A percentile compares a stretch with the other conserved stretches of the same genome.
These are phyloP conservation scores for Sinella curviseta DNA, from an alignment of 1,140 invertebrate genomes.

Conservation along the genomic window DNA sequence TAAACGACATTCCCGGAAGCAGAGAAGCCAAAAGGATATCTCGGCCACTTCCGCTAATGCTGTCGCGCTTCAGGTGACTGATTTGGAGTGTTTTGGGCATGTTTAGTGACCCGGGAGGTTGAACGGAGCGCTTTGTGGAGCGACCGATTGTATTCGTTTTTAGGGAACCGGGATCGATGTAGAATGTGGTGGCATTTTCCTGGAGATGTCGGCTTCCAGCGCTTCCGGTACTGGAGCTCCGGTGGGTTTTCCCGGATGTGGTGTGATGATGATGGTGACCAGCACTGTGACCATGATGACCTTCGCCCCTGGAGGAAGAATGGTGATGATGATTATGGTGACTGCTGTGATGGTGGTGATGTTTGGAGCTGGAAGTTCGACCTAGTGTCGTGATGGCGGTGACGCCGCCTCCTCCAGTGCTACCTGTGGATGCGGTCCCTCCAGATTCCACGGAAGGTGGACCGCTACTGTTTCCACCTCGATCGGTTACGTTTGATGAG, in stretches of 20 bases:
- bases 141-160: slow-evolving; percentile 1
- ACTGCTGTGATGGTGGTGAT: neutral
- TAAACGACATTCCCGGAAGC: slow-evolving; percentile 12
- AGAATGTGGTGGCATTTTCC: neutral
- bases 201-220: neutral
- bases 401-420: neutral
- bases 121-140: slow-evolving; percentile 31
- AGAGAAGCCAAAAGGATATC: neutral
- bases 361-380: neutral
- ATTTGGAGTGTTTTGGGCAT: slow-evolving; percentile 32
- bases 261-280: no score
- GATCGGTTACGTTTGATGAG: slow-evolving; percentile 24
- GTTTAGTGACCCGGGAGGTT: slow-evolving; percentile 33
- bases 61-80: neutral
- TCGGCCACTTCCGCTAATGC: no score
- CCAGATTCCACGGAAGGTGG: neutral
- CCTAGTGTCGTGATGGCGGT: neutral
- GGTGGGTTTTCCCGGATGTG: neutral
- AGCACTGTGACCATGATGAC: neutral
- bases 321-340: slow-evolving; percentile 13
- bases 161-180: neutral
- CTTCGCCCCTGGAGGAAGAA: no score
- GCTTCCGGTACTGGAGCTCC: slow-evolving; percentile 6
- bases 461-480: slow-evolving; percentile 1
- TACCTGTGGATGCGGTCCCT: neutral